Evolutionary conservation across 2,113 vertebrate genomes (phyloP).

Genomic region (Delphinapterus leucas): DNA sequence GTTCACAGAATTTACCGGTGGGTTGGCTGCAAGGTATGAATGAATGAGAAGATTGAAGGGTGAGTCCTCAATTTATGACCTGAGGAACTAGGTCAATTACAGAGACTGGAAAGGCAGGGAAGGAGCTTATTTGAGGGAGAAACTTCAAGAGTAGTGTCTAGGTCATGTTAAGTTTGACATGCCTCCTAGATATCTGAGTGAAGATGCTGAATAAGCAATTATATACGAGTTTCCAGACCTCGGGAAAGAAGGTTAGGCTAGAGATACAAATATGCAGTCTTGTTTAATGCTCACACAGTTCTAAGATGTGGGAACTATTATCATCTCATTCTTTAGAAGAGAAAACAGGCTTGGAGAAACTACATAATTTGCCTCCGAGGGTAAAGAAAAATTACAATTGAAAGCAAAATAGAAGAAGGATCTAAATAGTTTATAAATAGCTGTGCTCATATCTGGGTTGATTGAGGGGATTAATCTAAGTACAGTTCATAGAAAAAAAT

Average conservation of each 20-base stretch:
- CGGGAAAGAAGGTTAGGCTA: neutral
- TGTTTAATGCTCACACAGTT: neutral
- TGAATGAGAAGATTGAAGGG: neutral
- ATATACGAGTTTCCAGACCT: neutral
- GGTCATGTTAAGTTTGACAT: neutral
- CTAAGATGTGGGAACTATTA: neutral
- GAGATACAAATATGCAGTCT: neutral
- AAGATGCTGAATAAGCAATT: neutral
- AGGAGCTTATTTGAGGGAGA: neutral
- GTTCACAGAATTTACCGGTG: neutral
- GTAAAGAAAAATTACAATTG: neutral
- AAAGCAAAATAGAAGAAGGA: conserved; percentile 13
- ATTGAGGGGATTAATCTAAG: neutral
- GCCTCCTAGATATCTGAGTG: neutral
- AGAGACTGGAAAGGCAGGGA: neutral
- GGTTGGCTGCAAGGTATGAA: neutral
- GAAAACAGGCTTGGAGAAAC: neutral
- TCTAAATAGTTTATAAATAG: conserved; percentile 9
- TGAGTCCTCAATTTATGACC: neutral
- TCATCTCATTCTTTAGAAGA: neutral
- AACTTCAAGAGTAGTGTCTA: neutral
- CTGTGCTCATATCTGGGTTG: neutral
- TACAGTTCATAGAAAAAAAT: neutral
- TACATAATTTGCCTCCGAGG: neutral
- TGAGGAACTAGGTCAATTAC: neutral